Conservation (phyloP, 2,113 vertebrate genomes). For the Cryptotis parvus region DNA sequence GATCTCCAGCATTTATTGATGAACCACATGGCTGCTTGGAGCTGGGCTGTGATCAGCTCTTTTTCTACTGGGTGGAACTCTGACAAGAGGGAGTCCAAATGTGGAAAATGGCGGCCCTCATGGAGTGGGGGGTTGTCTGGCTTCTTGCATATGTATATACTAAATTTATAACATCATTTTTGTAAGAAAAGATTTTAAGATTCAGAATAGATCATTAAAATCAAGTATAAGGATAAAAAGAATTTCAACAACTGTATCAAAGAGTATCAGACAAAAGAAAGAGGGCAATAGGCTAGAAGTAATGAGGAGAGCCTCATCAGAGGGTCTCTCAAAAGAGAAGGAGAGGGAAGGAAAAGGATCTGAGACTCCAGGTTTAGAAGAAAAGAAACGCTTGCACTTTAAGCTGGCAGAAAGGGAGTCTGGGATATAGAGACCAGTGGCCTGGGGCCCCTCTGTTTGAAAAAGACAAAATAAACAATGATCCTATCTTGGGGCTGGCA, state of each 20-base stretch:
- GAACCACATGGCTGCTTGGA: no score
- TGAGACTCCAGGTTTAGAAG: accelerated
- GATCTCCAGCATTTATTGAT: no score
- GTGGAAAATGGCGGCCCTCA: no score
- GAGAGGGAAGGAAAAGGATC: accelerated
- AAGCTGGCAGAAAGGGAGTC: no score
- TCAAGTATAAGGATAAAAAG: not conserved
- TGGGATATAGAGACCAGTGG: accelerated
- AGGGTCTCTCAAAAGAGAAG: no score
- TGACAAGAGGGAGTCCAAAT: no score
- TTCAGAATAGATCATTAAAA: not conserved
- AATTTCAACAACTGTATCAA: not conserved
- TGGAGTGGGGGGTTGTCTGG: no score
- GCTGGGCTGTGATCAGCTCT: no score
- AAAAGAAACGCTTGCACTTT: not conserved
- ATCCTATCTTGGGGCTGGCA: no score
- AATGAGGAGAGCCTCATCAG: accelerated
- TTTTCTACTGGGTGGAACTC: no score
- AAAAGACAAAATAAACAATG: no score
- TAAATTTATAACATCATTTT: not conserved
- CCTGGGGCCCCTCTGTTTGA: not conserved
- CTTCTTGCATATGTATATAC: no score
- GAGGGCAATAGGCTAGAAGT: not conserved
- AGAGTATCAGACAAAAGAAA: not conserved
- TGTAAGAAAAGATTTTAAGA: not conserved